Evolutionary conservation across 2,888 invertebrate species (phyloP).

Genomic region (Rhamnusium bicolor): DNA sequence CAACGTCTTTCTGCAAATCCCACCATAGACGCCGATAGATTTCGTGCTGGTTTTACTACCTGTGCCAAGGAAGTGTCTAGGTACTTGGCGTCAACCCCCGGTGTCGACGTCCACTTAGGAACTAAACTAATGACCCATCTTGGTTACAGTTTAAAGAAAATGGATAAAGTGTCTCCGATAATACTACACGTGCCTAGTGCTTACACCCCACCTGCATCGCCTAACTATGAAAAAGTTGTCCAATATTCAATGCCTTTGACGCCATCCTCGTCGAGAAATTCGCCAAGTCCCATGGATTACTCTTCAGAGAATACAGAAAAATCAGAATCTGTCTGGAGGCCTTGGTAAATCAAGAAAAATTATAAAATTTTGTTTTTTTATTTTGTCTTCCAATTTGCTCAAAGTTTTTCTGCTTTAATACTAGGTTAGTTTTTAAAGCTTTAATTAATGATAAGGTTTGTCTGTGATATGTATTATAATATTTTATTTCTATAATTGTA

Average conservation of each 20-base stretch:
- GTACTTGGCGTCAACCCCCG: constrained; percentile 87
- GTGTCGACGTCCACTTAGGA: constrained; percentile 88
- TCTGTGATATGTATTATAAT: constrained; percentile 35
- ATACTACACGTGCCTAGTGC: constrained; percentile 75
- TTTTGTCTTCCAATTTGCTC: constrained; percentile 42
- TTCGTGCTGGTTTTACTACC: constrained; percentile 89
- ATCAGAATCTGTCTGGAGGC: constrained; percentile 75
- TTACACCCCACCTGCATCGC: constrained; percentile 73
- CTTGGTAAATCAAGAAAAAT: constrained; percentile 70
- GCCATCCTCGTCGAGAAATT: constrained; percentile 71
- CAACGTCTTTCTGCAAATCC: constrained; percentile 81
- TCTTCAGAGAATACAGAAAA: constrained; percentile 35
- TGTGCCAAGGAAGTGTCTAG: constrained; percentile 91
- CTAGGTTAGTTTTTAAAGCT: constrained; percentile 41
- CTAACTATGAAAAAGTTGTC: constrained; percentile 68
- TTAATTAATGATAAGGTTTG: constrained; percentile 38
- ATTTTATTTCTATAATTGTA: constrained; percentile 10
- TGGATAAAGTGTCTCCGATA: constrained; percentile 76
- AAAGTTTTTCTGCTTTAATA: constrained; percentile 43
- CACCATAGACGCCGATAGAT: constrained; percentile 85
- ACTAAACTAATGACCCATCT: constrained; percentile 91
- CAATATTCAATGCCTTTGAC: constrained; percentile 81
- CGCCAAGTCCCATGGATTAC: constrained; percentile 72
- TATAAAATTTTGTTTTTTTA: constrained; percentile 22
- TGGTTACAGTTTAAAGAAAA: constrained; percentile 86